Evolutionary conservation across 1,140 invertebrate genomes (phyloP).

Genomic region (Euwallacea fornicatus): DNA sequence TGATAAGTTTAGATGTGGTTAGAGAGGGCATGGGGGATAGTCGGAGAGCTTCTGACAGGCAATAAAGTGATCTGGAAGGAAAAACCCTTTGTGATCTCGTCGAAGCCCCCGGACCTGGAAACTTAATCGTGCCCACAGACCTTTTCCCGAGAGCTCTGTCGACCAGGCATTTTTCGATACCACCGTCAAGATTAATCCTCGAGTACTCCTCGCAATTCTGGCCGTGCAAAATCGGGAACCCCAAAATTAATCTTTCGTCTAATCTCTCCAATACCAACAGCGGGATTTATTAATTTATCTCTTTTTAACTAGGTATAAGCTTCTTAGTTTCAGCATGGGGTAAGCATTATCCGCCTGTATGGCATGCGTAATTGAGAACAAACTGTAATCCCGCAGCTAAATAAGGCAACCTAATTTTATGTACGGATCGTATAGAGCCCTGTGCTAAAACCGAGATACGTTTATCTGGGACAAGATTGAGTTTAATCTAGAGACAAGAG

Average conservation of each 20-base stretch:
- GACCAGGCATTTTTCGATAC: too few species aligned
- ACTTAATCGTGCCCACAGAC: neutral
- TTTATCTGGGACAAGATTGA: too few species aligned
- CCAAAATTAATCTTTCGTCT: slow-evolving; percentile 1
- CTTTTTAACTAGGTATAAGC: slow-evolving; percentile 23
- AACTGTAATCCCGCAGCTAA: slow-evolving; percentile 25
- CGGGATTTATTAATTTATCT: slow-evolving; percentile 22
- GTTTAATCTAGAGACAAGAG: too few species aligned
- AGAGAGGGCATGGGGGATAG: too few species aligned
- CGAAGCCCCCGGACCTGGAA: neutral
- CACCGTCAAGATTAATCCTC: neutral
- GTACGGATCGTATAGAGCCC: neutral
- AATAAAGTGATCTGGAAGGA: neutral
- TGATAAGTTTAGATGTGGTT: too few species aligned
- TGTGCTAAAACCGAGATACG: too few species aligned
- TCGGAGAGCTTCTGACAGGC: too few species aligned
- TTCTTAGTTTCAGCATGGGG: slow-evolving; percentile 26
- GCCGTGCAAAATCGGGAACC: neutral
- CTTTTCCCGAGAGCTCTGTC: too few species aligned
- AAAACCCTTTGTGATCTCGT: neutral
- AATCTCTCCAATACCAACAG: slow-evolving; percentile 6
- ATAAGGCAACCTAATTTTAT: slow-evolving; percentile 25
- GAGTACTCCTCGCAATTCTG: neutral
- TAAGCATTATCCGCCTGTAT: slow-evolving; percentile 23
- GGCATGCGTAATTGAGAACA: slow-evolving; percentile 32